These are phyloP conservation scores for Oryzias celebensis DNA, from an alignment of 2,113 vertebrate species.

Conservation along the genomic window DNA sequence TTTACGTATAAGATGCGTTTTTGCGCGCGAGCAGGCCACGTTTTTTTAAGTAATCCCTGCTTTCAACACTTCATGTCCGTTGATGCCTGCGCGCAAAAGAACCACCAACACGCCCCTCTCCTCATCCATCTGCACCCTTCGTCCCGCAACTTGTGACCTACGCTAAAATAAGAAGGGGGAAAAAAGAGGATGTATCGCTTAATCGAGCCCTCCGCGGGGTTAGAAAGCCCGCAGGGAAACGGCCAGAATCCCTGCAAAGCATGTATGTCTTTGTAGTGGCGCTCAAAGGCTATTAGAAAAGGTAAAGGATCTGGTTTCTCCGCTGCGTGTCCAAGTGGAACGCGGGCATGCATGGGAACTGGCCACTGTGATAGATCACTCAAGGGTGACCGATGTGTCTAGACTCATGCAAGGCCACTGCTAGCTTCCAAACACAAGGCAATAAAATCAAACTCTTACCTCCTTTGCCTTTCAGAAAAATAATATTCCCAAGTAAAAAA, in stretches of 20 bases:
- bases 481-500: neutral
- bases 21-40: too few species aligned
- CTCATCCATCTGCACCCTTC: conserved; percentile 33
- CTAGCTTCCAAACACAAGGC: conserved; percentile 16
- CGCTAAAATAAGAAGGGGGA: conserved; percentile 5
- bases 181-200: conserved; percentile 37
- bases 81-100: conserved; percentile 36
- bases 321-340: conserved; percentile 81
- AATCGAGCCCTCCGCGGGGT: conserved; percentile 34
- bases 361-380: conserved; percentile 72
- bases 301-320: conserved; percentile 83
- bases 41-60: conserved; percentile 37
- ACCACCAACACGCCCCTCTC: conserved; percentile 41
- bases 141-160: conserved; percentile 25
- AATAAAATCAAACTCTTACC: conserved; percentile 58
- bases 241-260: conserved; percentile 45
- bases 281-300: conserved; percentile 80
- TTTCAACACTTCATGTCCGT: conserved; percentile 56
- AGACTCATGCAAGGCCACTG: conserved; percentile 27
- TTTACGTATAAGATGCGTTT: too few species aligned
- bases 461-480: conserved; percentile 24
- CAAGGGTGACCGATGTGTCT: conserved; percentile 74
- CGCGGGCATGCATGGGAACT: conserved; percentile 55
- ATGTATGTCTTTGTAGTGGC: conserved; percentile 65
- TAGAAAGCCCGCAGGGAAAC: conserved; percentile 37